Conservation (phyloP, 1,140 invertebrate species). For the Spodoptera frugiperda region DNA sequence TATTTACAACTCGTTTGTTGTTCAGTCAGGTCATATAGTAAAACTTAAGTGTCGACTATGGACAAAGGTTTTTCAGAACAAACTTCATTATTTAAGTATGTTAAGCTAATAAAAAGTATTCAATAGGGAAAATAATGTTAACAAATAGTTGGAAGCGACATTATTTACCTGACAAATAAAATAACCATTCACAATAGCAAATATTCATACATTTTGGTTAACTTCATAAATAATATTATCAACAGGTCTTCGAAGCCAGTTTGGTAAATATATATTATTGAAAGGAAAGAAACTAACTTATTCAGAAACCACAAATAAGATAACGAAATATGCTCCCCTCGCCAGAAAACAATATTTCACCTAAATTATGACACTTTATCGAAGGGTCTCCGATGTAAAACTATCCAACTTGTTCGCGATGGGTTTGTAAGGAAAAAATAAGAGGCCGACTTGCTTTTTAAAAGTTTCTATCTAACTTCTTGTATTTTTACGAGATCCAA, state of each 20-base stretch:
- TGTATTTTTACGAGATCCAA: conserved; percentile 62
- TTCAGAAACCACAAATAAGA: conserved; percentile 67
- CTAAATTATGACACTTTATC: conserved; percentile 78
- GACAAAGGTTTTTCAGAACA: no score
- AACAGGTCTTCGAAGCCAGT: conserved; percentile 45
- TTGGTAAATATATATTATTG: conserved; percentile 42
- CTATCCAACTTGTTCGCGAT: conserved; percentile 69
- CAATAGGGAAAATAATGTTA: conserved; percentile 6
- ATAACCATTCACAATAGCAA: conserved; percentile 22
- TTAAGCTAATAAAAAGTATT: background rate
- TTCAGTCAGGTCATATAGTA: no score
- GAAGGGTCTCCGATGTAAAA: conserved; percentile 75
- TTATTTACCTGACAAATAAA: conserved; percentile 40
- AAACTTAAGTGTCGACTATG: no score
- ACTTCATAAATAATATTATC: conserved; percentile 49
- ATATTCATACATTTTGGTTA: conserved; percentile 13
- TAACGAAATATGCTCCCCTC: conserved; percentile 68
- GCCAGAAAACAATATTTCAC: conserved; percentile 74
- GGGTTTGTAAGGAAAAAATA: conserved; percentile 72
- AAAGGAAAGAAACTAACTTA: conserved; percentile 58
- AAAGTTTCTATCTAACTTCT: conserved; percentile 69
- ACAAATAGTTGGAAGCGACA: conserved; percentile 1
- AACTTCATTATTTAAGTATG: no score
- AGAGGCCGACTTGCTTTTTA: conserved; percentile 65
- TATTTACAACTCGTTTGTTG: no score